These are phyloP conservation scores for Saccopteryx leptura DNA, from an alignment of 2,113 vertebrate genomes.

Conservation along the genomic window DNA sequence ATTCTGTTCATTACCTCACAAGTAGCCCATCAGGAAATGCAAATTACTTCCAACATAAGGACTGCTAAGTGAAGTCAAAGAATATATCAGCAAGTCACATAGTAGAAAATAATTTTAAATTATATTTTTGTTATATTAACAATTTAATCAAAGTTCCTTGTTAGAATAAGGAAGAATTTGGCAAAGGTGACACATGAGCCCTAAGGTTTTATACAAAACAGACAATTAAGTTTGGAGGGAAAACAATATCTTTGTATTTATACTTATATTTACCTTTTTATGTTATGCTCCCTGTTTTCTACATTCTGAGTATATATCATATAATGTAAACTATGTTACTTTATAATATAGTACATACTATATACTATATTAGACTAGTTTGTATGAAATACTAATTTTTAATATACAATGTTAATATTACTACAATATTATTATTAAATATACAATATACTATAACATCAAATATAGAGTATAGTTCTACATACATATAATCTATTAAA, in stretches of 20 bases:
- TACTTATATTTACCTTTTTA: constrained; percentile 28
- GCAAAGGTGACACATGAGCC: not conserved
- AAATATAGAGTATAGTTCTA: not conserved
- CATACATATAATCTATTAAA: not conserved
- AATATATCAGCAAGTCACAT: not conserved
- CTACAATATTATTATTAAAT: not conserved
- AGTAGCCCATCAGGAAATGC: constrained; percentile 16
- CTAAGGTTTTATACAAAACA: not conserved
- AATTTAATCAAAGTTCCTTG: constrained; percentile 4
- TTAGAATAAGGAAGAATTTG: not conserved
- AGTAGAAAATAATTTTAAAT: constrained; percentile 47
- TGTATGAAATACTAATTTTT: not conserved
- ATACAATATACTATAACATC: not conserved
- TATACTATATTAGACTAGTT: not conserved
- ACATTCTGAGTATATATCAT: not conserved
- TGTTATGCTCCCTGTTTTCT: constrained; percentile 1
- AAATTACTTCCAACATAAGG: constrained; percentile 39
- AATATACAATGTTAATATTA: not conserved
- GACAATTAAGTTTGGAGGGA: not conserved
- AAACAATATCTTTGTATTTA: not conserved
- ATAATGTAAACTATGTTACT: not conserved
- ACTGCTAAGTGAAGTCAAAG: constrained; percentile 17
- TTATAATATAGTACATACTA: not conserved
- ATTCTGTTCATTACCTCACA: not conserved
- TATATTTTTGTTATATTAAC: not conserved